Base-by-base conservation (phyloP, 2,113 vertebrate species). In the Telmatochromis bifrenatus region DNA sequence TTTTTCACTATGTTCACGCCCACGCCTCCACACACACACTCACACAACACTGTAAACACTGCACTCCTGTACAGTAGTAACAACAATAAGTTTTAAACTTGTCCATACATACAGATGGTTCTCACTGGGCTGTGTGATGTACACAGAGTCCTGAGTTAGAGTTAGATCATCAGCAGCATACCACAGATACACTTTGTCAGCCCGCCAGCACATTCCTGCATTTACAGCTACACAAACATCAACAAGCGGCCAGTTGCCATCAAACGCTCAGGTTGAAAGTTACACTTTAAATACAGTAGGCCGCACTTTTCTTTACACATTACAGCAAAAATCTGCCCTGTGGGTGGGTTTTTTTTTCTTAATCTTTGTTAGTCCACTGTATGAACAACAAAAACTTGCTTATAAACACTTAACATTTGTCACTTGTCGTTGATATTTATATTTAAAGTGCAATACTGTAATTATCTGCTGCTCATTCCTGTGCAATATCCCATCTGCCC, bases 291-390 rank as follows among this genome's bases (percentile, higher is more conserved):
- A 14, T 42, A 9, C n/a, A 23, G 1, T 14, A 23, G 3, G n/a
- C 0, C 0, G 1, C 65, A 42, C 12, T 70, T 70, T 70, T 70
- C 1, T 65, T 65, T 35, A 65, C 60, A 65, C 60, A 5, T 37
- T 65, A 65, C 31, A 37, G 31, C 4, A 65, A n/a, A 3, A 65
- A 65, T n/a, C 31, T 65, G 60, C 60, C 60, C 17, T 37, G 3
- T 65, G 17, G 31, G 60, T 65, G 60, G 1, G 0, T 35, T 65
- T 65, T n/a, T 35, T 9, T 23, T 58, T 31, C 7, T 1, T 17
- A 10, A 62, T 35, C 58, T 12, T 62, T 62, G 58, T n/a, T 62
- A 62, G 28, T n/a, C 10, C 60, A 65, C 60, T 37, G 60, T 65
- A 37, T 37, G 60, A 65, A 37, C 60, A 62, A 11, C 31, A 62